Conservation (phyloP, 2,113 vertebrate species). For the Pipa parva region DNA sequence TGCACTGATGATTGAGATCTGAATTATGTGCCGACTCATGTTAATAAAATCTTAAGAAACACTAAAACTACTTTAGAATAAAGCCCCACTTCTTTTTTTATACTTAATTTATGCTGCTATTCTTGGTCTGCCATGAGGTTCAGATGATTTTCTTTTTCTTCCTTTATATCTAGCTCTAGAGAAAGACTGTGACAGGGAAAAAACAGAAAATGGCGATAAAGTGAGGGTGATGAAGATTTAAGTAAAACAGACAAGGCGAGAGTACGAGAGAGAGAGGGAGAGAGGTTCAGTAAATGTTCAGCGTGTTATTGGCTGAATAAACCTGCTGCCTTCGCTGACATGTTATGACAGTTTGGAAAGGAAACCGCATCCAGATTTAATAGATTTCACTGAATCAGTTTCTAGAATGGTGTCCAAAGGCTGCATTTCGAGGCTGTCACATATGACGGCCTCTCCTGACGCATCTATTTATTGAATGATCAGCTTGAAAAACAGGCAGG, state of each 20-base stretch:
- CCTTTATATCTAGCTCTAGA: too few relatives aligned
- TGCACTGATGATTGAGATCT: too few relatives aligned
- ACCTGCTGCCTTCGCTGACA: constrained; percentile 16
- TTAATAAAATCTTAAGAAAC: too few relatives aligned
- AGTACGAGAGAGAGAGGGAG: not conserved
- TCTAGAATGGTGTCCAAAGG: constrained; percentile 38
- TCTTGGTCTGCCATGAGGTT: too few relatives aligned
- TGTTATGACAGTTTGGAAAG: constrained; percentile 38
- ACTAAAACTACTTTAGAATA: too few relatives aligned
- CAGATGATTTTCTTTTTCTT: too few relatives aligned
- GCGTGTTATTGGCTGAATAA: constrained; percentile 25
- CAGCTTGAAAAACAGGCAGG: constrained; percentile 18
- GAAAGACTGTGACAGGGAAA: too few relatives aligned
- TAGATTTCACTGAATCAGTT: constrained; percentile 38
- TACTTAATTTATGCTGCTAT: too few relatives aligned
- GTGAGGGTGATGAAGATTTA: too few relatives aligned
- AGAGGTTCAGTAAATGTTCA: not conserved
- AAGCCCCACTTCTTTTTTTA: too few relatives aligned
- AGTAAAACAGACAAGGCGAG: not conserved
- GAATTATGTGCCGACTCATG: too few relatives aligned
- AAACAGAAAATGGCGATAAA: too few relatives aligned
- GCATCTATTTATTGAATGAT: constrained; percentile 37
- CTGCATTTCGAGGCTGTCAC: constrained; percentile 35
- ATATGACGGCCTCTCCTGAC: constrained; percentile 26
- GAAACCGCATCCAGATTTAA: constrained; percentile 35